Base-by-base conservation (phyloP, 1,140 invertebrate species). In the Caerostris extrusa region DNA sequence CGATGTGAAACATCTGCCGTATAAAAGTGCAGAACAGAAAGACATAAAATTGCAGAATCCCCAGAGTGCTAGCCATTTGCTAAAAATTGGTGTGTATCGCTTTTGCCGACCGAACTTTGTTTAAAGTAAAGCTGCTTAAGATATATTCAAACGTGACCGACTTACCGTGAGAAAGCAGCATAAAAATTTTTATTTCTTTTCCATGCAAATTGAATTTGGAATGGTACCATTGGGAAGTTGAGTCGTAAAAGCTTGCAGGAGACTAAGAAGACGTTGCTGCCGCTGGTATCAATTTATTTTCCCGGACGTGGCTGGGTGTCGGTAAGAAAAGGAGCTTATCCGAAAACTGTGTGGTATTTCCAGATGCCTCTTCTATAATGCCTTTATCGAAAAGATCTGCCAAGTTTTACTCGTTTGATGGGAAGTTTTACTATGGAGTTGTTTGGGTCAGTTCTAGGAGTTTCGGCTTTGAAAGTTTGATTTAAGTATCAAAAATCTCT, bases 1-100 rank as follows among this genome's bases (percentile, higher is more conserved):
- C 53, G 1, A 58, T 85, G 82, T 85, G 57, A 85, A 85, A 85
- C 82, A 85, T 19, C 55, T 58, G 82, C 55, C 56, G 82, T n/a
- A 19, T 85, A n/a, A 85, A 81, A 85, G 14, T 7, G 17, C n/a
- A n/a, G n/a, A n/a, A n/a, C n/a, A n/a, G n/a, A n/a, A n/a, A 85
- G 82, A 85, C 82, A 58, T 34, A 34, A 57, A 85, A 85, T 57
- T 6, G 55, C 7, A 53, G n/a, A n/a, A 58, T 85, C 14, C 0
- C 3, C 4, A 53, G n/a, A 85, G 8, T 61, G 34, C 8, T n/a
- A 50, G 71, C 5, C 3, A 53, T 53, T 50, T 50, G 4, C 71
- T 34, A 77, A 77, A 77, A 77, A 77, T 77, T 53, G 71, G 71
- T 53, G 71, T 50, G 10, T 50, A 77, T 77, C 12, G 71, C 71